Conservation (phyloP, 1,140 invertebrate species). For the Limonius californicus region DNA sequence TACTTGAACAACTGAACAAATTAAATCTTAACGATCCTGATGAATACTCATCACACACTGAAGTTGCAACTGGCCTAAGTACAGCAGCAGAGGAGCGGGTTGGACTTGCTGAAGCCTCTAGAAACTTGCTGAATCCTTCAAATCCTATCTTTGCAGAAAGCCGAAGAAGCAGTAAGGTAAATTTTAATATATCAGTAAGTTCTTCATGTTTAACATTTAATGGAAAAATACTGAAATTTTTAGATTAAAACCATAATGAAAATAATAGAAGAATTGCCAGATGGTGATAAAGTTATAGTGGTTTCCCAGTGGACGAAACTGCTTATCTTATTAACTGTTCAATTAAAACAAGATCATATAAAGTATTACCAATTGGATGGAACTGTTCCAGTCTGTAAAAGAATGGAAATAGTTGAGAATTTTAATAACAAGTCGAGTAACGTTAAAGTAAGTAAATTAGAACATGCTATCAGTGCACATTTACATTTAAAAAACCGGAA, state of each 20-base stretch:
- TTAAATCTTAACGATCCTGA: constrained; percentile 35
- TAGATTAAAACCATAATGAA: constrained; percentile 60
- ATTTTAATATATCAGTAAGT: neutral
- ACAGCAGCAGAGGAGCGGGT: constrained; percentile 25
- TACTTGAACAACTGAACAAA: constrained; percentile 46
- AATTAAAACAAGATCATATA: constrained; percentile 55
- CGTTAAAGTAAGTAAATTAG: constrained; percentile 46
- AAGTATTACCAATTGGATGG: constrained; percentile 65
- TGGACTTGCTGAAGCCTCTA: constrained; percentile 46
- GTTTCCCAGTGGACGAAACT: constrained; percentile 86
- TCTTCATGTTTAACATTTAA: no score
- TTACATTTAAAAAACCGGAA: neutral
- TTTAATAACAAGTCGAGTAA: constrained; percentile 64
- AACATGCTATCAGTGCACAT: neutral
- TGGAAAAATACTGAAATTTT: no score
- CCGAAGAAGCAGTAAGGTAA: constrained; percentile 60
- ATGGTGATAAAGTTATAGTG: constrained; percentile 72
- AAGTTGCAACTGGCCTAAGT: neutral
- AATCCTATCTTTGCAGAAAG: constrained; percentile 67
- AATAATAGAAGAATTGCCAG: constrained; percentile 52
- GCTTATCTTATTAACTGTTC: constrained; percentile 61
- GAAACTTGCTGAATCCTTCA: constrained; percentile 55
- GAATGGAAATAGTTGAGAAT: constrained; percentile 61
- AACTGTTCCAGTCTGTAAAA: constrained; percentile 56
- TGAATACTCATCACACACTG: neutral